Evolutionary conservation across 2,113 vertebrate genomes (phyloP).

Genomic region (Neoarius graeffei): DNA sequence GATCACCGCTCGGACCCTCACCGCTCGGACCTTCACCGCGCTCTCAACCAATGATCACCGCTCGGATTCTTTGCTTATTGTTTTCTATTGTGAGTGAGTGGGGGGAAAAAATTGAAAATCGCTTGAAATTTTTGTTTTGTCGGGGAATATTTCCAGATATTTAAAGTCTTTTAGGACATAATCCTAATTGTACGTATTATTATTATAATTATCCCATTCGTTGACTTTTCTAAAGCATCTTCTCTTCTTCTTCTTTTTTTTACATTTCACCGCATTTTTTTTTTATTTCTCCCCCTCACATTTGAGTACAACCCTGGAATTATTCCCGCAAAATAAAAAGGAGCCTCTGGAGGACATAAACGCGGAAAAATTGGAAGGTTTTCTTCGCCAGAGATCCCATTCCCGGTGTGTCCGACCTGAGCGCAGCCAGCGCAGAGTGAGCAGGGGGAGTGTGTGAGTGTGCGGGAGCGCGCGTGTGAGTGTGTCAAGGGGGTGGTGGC

Average conservation of each 20-base stretch:
- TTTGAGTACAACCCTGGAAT: constrained; percentile 40
- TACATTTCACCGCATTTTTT: constrained; percentile 38
- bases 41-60: no score
- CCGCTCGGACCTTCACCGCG: no score
- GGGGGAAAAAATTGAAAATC: neutral
- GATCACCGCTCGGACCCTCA: no score
- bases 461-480: neutral
- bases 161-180: constrained; percentile 14
- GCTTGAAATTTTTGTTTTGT: constrained; percentile 21
- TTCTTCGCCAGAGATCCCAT: constrained; percentile 80
- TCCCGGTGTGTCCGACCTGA: constrained; percentile 70
- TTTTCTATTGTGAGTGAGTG: neutral
- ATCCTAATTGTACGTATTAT: constrained; percentile 24
- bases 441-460: constrained; percentile 1
- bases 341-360: constrained; percentile 73
- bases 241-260: constrained; percentile 25
- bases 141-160: constrained; percentile 38
- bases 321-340: constrained; percentile 79
- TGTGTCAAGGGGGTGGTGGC: constrained; percentile 13
- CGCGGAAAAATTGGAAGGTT: constrained; percentile 75
- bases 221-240: neutral
- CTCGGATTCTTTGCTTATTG: no score
- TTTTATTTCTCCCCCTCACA: constrained; percentile 39
- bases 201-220: constrained; percentile 50
- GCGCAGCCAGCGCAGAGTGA: constrained; percentile 53